Evolutionary conservation across 2,113 vertebrate genomes (phyloP).

Genomic region (Noctilio leporinus): DNA sequence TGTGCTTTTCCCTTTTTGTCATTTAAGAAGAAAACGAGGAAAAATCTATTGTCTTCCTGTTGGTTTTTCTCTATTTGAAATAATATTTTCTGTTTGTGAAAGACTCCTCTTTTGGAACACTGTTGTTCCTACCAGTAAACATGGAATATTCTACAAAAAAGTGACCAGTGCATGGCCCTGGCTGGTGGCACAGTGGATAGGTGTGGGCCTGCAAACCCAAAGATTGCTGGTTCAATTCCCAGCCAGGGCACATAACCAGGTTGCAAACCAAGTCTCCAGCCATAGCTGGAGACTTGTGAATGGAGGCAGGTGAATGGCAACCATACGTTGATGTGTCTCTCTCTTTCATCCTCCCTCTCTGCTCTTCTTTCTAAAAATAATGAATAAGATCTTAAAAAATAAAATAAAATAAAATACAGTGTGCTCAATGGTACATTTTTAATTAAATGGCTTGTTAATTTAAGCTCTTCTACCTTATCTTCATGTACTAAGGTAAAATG

Average conservation of each 20-base stretch:
- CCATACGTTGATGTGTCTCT: too few species aligned
- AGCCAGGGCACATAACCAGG: too few species aligned
- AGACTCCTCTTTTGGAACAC: background rate
- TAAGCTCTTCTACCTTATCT: background rate
- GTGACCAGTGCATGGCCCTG: fast-evolving
- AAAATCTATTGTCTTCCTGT: background rate
- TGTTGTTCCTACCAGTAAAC: background rate
- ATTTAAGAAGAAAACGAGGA: background rate
- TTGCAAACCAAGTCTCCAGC: too few species aligned
- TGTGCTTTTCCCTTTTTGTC: background rate
- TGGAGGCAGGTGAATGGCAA: too few species aligned
- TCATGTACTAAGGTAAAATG: background rate
- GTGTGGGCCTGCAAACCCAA: too few species aligned
- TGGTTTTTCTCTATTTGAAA: background rate
- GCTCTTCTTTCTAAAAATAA: too few species aligned
- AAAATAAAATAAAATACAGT: background rate
- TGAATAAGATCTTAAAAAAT: too few species aligned
- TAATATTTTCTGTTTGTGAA: background rate
- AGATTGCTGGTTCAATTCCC: too few species aligned
- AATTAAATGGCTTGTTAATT: background rate
- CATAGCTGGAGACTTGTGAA: too few species aligned
- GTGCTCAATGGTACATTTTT: too few species aligned
- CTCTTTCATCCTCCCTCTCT: too few species aligned
- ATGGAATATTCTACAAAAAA: background rate
- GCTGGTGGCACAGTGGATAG: too few species aligned